Percentiles rank a stretch among this genome's conserved stretches.
Conservation (phyloP, 2,888 invertebrate species). For the Nephrotoma guestfalica region DNA sequence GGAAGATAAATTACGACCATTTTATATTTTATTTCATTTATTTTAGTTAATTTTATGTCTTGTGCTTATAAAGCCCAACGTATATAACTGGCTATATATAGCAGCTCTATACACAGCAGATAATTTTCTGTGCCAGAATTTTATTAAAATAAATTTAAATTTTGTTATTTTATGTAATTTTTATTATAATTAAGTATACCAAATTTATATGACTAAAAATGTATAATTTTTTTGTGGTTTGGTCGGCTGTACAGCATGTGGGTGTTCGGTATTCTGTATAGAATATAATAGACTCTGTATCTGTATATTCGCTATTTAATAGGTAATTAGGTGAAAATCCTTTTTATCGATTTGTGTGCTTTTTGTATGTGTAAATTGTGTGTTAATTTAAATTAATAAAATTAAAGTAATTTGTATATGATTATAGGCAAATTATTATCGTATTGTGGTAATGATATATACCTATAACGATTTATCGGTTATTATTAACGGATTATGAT, state of each 20-base stretch:
- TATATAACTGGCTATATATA: not conserved
- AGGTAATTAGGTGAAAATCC: not conserved
- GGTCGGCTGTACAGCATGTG: not conserved
- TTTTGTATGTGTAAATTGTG: not conserved
- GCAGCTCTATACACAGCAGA: not conserved
- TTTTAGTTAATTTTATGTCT: not conserved
- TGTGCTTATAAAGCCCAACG: not conserved
- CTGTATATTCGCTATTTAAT: not conserved
- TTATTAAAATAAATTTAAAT: not conserved
- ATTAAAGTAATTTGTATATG: not conserved
- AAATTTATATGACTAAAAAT: not conserved
- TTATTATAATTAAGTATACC: not conserved
- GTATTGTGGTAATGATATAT: not conserved
- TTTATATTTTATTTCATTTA: not conserved
- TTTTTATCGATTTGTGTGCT: not conserved
- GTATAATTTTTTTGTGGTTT: not conserved
- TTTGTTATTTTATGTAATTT: not conserved
- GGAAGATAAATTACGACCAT: not conserved
- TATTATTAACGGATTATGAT: no score
- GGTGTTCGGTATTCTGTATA: not conserved
- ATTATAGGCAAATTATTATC: not conserved
- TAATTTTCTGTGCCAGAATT: not conserved
- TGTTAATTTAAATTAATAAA: not conserved
- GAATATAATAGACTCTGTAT: not conserved
- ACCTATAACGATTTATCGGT: no score